A percentile compares a stretch with the other conserved stretches of the same genome.
phyloP scores from a whole-genome alignment of 2,797 vertebrate genomes.

The Microcaecilia unicolor region DNA sequence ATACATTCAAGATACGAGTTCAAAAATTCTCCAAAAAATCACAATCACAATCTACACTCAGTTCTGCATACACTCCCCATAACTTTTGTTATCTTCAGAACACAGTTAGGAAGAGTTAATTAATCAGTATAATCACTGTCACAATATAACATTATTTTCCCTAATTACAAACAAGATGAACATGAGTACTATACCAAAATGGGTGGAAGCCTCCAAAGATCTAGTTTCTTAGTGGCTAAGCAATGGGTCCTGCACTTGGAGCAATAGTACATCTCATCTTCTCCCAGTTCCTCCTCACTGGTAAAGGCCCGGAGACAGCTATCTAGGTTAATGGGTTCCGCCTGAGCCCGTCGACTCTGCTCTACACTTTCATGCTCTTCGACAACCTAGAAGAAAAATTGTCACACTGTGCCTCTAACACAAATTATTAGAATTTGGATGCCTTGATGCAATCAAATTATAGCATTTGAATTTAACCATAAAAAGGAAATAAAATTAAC shows the following conservation, averaged over 20 bases:
- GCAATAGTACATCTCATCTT: conserved; percentile 97
- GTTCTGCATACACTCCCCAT: too few species aligned
- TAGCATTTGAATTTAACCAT: too few species aligned
- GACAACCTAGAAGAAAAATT: conserved; percentile 82
- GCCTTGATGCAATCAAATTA: too few species aligned
- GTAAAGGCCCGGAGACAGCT: conserved; percentile 95
- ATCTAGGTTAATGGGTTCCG: conserved; percentile 93
- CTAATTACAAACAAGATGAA: not conserved
- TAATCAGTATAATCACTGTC: too few species aligned
- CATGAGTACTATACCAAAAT: conserved; percentile 65
- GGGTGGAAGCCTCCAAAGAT: conserved; percentile 94
- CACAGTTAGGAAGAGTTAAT: not conserved
- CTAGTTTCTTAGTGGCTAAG: conserved; percentile 94
- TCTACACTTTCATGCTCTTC: conserved; percentile 93
- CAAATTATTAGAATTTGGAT: too few species aligned
- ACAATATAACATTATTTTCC: not conserved
- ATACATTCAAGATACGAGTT: too few species aligned
- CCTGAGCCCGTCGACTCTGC: conserved; percentile 85
- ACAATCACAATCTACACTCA: too few species aligned
- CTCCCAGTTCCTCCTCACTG: conserved; percentile 89
- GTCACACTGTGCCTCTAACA: too few species aligned
- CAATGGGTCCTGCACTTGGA: conserved; percentile 96
- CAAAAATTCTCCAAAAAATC: too few species aligned
- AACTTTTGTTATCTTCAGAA: too few species aligned
- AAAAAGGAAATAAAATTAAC: too few species aligned